Evolutionary conservation across 2,113 vertebrate genomes (phyloP).

Genomic region (Petrocephalus microphthalmus): DNA sequence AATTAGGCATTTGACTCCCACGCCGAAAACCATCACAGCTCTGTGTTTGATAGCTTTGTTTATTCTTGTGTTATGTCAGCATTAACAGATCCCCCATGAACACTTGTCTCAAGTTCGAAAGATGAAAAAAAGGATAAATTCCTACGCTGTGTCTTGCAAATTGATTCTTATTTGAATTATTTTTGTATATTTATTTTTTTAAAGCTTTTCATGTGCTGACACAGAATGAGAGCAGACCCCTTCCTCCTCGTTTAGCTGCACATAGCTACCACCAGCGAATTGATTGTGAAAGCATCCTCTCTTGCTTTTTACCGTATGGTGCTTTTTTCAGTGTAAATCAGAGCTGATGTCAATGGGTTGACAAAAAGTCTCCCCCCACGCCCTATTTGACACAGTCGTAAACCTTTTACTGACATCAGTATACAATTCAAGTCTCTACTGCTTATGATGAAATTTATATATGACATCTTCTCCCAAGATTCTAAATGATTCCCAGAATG

Average conservation of each 20-base stretch:
- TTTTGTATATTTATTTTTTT: constrained; percentile 28
- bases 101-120: constrained; percentile 42
- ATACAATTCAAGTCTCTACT: not conserved
- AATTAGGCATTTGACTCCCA: constrained; percentile 20
- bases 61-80: constrained; percentile 35
- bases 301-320: constrained; percentile 15
- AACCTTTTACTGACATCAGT: not conserved
- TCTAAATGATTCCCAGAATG: not conserved
- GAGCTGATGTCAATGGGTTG: not conserved
- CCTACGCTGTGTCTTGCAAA: constrained; percentile 50
- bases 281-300: constrained; percentile 5
- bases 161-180: constrained; percentile 41
- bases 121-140: constrained; percentile 39
- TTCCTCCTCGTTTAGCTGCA: not conserved
- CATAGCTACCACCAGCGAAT: constrained; percentile 13
- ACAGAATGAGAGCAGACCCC: constrained; percentile 2
- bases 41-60: constrained; percentile 40
- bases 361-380: not conserved
- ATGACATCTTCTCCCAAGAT: not conserved
- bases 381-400: not conserved
- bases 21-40: constrained; percentile 11
- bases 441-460: not conserved
- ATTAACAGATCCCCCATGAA: constrained; percentile 36
- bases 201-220: constrained; percentile 14
- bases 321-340: not conserved